Percentiles rank a stretch among this genome's conserved stretches.
These are phyloP conservation scores for Sebastes minor DNA, from an alignment of 2,797 vertebrate genomes.

Conservation along the genomic window DNA sequence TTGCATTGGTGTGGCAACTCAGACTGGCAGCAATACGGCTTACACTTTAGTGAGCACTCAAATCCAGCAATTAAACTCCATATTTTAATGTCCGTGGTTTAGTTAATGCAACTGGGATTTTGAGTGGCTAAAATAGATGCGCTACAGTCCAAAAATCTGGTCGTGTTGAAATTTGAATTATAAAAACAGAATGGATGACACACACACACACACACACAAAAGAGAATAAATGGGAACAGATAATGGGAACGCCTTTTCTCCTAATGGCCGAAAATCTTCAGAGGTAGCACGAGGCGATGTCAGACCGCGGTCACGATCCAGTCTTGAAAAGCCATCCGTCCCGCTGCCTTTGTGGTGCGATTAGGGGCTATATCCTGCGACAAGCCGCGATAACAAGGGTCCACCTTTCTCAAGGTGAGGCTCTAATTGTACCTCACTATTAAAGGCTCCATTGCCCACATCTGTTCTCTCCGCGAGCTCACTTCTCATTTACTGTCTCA, in stretches of 20 bases:
- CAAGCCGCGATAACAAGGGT: conserved; percentile 56
- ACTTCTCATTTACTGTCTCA: conserved; percentile 19
- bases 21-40: conserved; percentile 27
- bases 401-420: conserved; percentile 59
- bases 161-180: neutral
- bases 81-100: conserved; percentile 14
- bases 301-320: neutral
- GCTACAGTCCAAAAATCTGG: neutral
- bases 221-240: neutral
- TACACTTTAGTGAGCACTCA: conserved; percentile 24
- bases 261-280: conserved; percentile 21
- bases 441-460: conserved; percentile 55
- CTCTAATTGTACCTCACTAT: conserved; percentile 64
- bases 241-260: neutral
- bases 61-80: conserved; percentile 23
- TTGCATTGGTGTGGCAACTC: conserved; percentile 32
- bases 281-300: conserved; percentile 10
- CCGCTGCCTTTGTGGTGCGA: conserved; percentile 37
- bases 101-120: conserved; percentile 10
- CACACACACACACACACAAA: neutral
- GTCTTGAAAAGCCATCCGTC: conserved; percentile 47
- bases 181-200: neutral
- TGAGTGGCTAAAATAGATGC: neutral
- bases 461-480: conserved; percentile 33
- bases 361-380: conserved; percentile 45